Percentiles rank a stretch among this genome's conserved stretches.
These are phyloP conservation scores for Endomychus coccineus DNA, from an alignment of 2,888 invertebrate genomes.

Conservation along the genomic window DNA sequence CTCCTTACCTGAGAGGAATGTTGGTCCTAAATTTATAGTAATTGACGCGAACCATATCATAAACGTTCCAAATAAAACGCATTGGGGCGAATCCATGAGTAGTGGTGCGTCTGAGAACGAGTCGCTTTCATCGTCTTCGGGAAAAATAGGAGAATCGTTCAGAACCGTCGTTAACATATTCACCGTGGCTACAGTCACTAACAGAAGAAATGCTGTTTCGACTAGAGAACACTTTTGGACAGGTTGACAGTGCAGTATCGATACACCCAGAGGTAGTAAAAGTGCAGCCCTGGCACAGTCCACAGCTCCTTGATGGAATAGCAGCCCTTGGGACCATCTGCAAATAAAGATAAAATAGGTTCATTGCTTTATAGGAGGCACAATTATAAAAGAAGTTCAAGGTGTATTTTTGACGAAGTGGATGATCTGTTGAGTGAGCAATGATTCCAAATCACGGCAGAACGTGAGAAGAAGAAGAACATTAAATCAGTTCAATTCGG, in stretches of 20 bases:
- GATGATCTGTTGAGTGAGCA: no score
- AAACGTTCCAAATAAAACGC: constrained; percentile 83
- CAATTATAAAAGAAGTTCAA: no score
- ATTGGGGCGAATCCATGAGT: constrained; percentile 80
- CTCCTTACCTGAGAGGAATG: constrained; percentile 69
- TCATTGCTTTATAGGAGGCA: no score
- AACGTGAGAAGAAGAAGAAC: no score
- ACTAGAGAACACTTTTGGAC: constrained; percentile 80
- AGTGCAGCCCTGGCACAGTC: constrained; percentile 77
- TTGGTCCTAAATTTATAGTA: constrained; percentile 83
- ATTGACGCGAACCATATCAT: constrained; percentile 93
- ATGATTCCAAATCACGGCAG: no score
- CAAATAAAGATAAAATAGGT: constrained; percentile 26
- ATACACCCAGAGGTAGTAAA: constrained; percentile 68
- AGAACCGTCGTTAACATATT: constrained; percentile 83
- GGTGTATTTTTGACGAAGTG: no score
- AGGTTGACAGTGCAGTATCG: constrained; percentile 74
- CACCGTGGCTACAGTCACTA: constrained; percentile 85
- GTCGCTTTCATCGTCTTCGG: constrained; percentile 66
- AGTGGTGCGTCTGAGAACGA: constrained; percentile 50
- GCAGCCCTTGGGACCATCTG: constrained; percentile 80
- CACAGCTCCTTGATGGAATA: constrained; percentile 79
- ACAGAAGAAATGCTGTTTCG: constrained; percentile 78
- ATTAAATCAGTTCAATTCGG: no score
- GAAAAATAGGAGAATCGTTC: constrained; percentile 79